Base-by-base conservation (phyloP, 2,113 vertebrate species). In the Myrmophylax atrothorax region DNA sequence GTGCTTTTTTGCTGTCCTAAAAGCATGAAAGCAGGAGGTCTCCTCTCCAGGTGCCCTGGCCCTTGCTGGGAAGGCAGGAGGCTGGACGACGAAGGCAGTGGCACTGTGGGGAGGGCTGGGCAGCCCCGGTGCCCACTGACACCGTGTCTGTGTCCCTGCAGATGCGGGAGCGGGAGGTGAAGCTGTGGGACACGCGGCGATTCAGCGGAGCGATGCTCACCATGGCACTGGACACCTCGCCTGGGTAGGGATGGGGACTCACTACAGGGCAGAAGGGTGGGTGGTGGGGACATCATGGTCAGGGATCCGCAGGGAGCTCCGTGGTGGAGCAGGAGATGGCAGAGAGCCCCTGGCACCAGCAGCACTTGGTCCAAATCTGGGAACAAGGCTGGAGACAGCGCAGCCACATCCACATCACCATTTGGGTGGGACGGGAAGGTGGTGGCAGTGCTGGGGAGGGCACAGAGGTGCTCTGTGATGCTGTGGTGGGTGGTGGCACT, bases 121-220 rank as follows among this genome's bases (percentile, higher is more conserved):
- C 64, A 42, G 18, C 33, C 33, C 46, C 1, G 0, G 28, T 42
- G 35, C 47, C 58, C 92, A 4, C 66, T 2, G 4, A 72, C 0
- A 0, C 28, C 2, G 0, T 26, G 40, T 87, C 26, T 68, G 50
- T 86, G 62, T 68, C 62, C 59, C 72, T 94, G 66, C 96, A 99
- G 99, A 97, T 99, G 98, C 98, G 98, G 44, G 98, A 98, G 81
- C 98, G 98, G 44, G 99, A 99, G 97, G 98, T 98, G 90, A 96
- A 95, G 91, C 98, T 99, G 44, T 99, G 99, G 99, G 99, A 99
- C 98, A 98, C 86, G 0, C 98, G 99, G 78, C 97, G 82, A 42
- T 95, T 99, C 96, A 97, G 93, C 82, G 96, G 97, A 12, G 98
- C 99, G 0, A 42, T 98, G 74, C 93, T 98, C 80, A 98, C 98